Base-by-base conservation (phyloP, 2,888 invertebrate species). In the Norana najaformis region DNA sequence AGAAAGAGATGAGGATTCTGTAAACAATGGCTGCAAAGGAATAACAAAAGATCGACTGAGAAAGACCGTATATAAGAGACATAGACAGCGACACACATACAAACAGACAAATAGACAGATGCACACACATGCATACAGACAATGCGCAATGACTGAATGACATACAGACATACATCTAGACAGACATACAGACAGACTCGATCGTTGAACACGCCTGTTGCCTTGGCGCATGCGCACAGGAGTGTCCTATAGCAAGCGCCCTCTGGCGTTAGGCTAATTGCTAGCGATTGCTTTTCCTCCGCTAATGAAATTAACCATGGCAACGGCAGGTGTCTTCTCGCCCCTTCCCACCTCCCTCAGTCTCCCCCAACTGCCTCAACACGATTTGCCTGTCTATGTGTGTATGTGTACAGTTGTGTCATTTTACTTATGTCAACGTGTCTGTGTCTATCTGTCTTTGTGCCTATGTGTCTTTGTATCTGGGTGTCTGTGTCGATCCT, bases 361-460 rank as follows among this genome's bases (percentile, higher is more conserved):
- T 88, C 88, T 90, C 39, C 39, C 88, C 82, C 37, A 88, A 39
- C 88, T 38, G 82, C 47, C 18, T 14, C 34, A 4, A 16, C 83
- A 30, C 83, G 13, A 14, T 36, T n/a, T n/a, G 34, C 30, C 6
- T 37, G 14, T 30, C n/a, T 37, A 20, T 16, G 35, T 85, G 14
- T 36, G 1, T 36, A 13, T 30, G 14, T 85, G 18, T 20, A 16
- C 23, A 16, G 16, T 53, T 85, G 37, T 90, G 47, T 88, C 38
- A 37, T 18, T 88, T 38, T 38, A 16, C n/a, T 5, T 38, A 5
- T 88, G 37, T 23, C 53, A 30, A 2, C 30, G 23, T 53, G 16
- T 13, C 41, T 41, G 8, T 13, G 16, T 41, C 41, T 41, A 18
- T 41, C 41, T 13, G 41, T 41, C 41, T 41, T 13, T 13, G 16